phyloP scores from a whole-genome alignment of 2,113 vertebrate genomes.

The Oryzias javanicus region DNA sequence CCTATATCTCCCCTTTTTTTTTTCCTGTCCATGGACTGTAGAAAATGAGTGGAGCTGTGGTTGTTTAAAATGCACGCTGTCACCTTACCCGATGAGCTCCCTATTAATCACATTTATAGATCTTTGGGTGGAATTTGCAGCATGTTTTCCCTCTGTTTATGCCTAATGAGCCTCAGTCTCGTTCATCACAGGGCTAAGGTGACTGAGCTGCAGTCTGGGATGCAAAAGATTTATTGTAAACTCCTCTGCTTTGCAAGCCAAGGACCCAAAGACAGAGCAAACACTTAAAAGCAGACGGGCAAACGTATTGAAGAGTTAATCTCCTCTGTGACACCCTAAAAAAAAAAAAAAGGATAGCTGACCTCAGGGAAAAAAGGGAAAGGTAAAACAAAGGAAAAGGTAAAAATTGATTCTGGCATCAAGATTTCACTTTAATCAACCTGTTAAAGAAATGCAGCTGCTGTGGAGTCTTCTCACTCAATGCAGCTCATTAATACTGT shows the following conservation, averaged over 20 bases:
- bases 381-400: conserved; percentile 22
- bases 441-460: conserved; percentile 41
- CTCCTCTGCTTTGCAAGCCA: conserved; percentile 4
- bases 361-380: conserved; percentile 6
- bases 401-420: conserved; percentile 54
- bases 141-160: conserved; percentile 44
- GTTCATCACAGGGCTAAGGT: conserved; percentile 61
- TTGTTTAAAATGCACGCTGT: conserved; percentile 3
- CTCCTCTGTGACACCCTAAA: conserved; percentile 9
- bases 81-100: conserved; percentile 13
- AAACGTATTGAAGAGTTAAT: conserved; percentile 22
- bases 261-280: conserved; percentile 1
- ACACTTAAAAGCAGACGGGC: background rate
- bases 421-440: conserved; percentile 54
- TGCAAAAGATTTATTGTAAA: background rate
- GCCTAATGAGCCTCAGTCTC: conserved; percentile 42
- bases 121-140: conserved; percentile 39
- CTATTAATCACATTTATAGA: conserved; percentile 41
- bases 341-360: conserved; percentile 17
- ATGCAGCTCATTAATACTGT: conserved; percentile 54
- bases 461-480: conserved; percentile 20
- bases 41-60: conserved; percentile 3
- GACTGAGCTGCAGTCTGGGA: conserved; percentile 46
- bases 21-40: background rate
- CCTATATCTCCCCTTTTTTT: background rate